A percentile compares a stretch with the other conserved stretches of the same genome.
phyloP scores from a whole-genome alignment of 2,113 vertebrate genomes.

The Terrapene triunguis region DNA sequence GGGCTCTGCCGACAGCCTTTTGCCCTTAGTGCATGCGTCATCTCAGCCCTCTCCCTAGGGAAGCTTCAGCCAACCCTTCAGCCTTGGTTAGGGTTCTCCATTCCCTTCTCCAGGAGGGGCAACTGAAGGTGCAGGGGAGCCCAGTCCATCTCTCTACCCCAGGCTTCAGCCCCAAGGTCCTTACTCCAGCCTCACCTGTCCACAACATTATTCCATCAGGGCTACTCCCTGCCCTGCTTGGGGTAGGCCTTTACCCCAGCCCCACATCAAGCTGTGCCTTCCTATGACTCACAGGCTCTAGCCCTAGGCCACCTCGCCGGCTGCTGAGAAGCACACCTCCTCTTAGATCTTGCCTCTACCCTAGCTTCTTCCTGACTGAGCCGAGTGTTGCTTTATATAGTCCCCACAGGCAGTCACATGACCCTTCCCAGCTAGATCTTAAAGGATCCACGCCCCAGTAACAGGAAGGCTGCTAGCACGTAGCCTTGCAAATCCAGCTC shows the following conservation, averaged over 20 bases:
- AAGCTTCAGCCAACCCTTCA: not conserved
- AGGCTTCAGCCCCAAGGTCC: not conserved
- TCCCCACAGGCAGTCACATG: not conserved
- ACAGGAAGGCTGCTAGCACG: not conserved
- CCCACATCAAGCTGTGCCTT: not conserved
- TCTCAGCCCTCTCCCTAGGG: not conserved
- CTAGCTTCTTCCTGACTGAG: not conserved
- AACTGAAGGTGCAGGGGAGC: not conserved
- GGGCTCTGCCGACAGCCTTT: not conserved
- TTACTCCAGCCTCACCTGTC: not conserved
- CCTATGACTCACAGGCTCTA: not conserved
- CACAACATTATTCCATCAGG: too few relatives aligned
- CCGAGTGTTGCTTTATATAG: not conserved
- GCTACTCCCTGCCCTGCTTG: not conserved
- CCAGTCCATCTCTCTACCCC: not conserved
- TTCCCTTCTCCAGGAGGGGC: not conserved
- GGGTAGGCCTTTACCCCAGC: too few relatives aligned
- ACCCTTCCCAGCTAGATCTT: accelerated
- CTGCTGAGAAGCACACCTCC: not conserved
- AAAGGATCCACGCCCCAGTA: not conserved
- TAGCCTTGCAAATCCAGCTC: accelerated
- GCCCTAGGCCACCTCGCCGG: accelerated
- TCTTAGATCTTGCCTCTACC: not conserved
- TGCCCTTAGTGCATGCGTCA: not conserved
- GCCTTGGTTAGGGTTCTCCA: not conserved